These are phyloP conservation scores for Lucilia cuprina DNA, from an alignment of 1,140 invertebrate genomes.

Conservation along the genomic window DNA sequence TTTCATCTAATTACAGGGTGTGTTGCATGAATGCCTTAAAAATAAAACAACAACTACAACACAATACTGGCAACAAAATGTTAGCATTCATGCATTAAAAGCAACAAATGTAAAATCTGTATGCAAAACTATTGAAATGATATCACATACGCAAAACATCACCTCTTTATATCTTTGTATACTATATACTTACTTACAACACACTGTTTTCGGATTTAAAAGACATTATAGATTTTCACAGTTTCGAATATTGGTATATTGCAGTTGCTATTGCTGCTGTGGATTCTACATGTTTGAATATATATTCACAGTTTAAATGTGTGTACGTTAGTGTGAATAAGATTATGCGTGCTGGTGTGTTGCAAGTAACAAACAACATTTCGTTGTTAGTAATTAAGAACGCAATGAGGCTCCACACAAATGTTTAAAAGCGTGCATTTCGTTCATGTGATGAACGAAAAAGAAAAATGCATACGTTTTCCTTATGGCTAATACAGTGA, in stretches of 20 bases:
- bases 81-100: slow-evolving; percentile 37
- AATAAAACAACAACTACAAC: not conserved
- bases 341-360: slow-evolving; percentile 24
- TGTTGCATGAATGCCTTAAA: slow-evolving; percentile 41
- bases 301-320: not conserved
- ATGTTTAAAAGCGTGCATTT: slow-evolving; percentile 32
- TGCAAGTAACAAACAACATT: slow-evolving; percentile 40
- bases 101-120: not conserved
- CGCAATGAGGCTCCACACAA: slow-evolving; percentile 45
- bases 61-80: not conserved
- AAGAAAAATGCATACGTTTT: slow-evolving; percentile 25
- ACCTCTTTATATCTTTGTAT: not conserved
- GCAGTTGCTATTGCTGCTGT: not conserved
- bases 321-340: slow-evolving; percentile 6
- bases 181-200: not conserved
- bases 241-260: slow-evolving; percentile 13
- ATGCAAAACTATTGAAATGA: not conserved
- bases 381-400: slow-evolving; percentile 56
- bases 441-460: slow-evolving; percentile 52
- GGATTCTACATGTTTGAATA: not conserved
- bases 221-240: slow-evolving; percentile 24
- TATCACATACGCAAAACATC: not conserved
- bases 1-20: slow-evolving; percentile 49
- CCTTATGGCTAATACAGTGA: not conserved
- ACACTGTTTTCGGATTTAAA: slow-evolving; percentile 1